A percentile compares a stretch with the other conserved stretches of the same genome.
Evolutionary conservation across 2,797 vertebrate genomes (phyloP).

Genomic region (Chromobotia macracanthus): DNA sequence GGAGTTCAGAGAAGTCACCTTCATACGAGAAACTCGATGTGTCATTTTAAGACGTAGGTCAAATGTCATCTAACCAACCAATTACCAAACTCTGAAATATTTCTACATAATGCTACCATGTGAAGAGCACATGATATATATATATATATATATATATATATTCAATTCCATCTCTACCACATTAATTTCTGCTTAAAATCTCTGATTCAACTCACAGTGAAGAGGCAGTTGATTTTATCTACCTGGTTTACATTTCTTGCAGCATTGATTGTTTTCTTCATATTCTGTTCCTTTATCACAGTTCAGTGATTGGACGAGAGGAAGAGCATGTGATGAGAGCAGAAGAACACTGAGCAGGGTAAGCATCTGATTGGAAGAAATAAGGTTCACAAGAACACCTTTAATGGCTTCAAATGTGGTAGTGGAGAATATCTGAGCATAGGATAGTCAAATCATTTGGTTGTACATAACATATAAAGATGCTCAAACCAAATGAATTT

Average conservation of each 20-base stretch:
- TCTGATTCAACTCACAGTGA: not conserved
- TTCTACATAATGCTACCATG: not conserved
- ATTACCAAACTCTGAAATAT: constrained; percentile 4
- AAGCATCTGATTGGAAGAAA: constrained; percentile 65
- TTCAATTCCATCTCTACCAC: not conserved
- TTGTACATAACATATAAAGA: not conserved
- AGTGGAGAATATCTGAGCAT: too few species aligned
- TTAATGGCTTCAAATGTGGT: constrained; percentile 1
- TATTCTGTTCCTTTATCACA: constrained; percentile 45
- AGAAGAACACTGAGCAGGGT: constrained; percentile 45
- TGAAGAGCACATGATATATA: not conserved
- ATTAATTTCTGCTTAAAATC: not conserved
- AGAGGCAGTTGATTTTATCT: constrained; percentile 34
- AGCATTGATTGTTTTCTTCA: constrained; percentile 61
- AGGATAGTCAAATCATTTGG: not conserved
- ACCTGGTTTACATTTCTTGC: constrained; percentile 73
- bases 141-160: too few species aligned
- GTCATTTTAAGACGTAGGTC: constrained; percentile 20
- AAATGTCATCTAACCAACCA: constrained; percentile 26
- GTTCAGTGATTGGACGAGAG: not conserved
- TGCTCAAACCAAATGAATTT: not conserved
- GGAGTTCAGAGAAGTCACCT: constrained; percentile 40
- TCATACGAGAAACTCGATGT: constrained; percentile 12
- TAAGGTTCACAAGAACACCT: not conserved
- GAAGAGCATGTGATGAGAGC: constrained; percentile 43